A percentile compares a stretch with the other conserved stretches of the same genome.
Conservation (phyloP, 2,888 invertebrate genomes). For the Myopa tessellatipennis region DNA sequence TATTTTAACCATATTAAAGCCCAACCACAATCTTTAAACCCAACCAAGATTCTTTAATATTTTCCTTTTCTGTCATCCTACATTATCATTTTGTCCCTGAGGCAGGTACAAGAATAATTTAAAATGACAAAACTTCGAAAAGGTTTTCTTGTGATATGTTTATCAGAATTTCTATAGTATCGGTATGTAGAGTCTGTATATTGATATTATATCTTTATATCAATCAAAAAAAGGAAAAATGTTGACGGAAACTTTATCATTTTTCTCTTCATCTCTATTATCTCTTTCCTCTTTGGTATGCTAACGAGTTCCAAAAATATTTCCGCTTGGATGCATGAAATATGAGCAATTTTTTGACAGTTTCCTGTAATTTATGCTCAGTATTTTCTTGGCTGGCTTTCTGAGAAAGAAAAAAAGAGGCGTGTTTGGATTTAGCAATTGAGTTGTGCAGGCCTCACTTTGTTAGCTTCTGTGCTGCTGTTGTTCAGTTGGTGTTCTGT, state of each 20-base stretch:
- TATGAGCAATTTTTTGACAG: conserved; percentile 38
- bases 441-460: neutral
- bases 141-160: too few species aligned
- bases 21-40: too few species aligned
- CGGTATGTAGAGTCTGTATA: too few species aligned
- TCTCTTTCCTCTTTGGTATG: conserved; percentile 4
- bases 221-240: too few species aligned
- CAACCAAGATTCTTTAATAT: too few species aligned
- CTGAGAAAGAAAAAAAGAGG: neutral
- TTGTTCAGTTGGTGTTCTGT: neutral
- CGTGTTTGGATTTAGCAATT: conserved; percentile 2
- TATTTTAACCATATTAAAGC: neutral
- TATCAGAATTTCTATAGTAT: too few species aligned
- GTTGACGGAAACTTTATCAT: too few species aligned
- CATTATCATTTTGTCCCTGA: too few species aligned
- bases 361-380: conserved; percentile 31
- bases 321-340: conserved; percentile 37
- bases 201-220: too few species aligned
- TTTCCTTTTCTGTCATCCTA: too few species aligned
- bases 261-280: neutral
- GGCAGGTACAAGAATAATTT: too few species aligned
- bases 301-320: conserved; percentile 39
- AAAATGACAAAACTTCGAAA: too few species aligned
- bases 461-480: neutral
- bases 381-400: neutral